Evolutionary conservation across 2,888 invertebrate genomes (phyloP).

Genomic region (Prosapia bicincta): DNA sequence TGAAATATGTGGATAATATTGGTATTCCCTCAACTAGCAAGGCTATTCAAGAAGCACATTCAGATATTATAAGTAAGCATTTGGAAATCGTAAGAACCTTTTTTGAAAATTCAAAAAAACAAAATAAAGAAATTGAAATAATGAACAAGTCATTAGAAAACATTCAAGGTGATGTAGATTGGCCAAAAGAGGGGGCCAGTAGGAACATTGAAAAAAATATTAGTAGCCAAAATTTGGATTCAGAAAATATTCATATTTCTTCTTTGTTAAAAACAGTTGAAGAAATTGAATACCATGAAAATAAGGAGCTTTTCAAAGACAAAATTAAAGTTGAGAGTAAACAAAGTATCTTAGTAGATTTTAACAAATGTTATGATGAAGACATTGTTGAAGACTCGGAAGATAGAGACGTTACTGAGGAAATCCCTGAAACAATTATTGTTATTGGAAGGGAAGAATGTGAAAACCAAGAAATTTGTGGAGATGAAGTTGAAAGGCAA

Average conservation of each 20-base stretch:
- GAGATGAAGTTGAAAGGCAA: background rate
- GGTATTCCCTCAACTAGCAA: background rate
- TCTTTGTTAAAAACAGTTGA: background rate
- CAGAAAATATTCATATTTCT: background rate
- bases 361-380: background rate
- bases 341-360: background rate
- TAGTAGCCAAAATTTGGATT: no score
- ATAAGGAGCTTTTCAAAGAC: background rate
- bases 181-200: no score
- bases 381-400: background rate
- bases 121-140: background rate
- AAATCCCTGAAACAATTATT: background rate
- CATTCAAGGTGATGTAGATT: no score
- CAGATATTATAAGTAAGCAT: background rate
- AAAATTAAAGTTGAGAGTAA: background rate
- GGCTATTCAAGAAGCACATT: background rate
- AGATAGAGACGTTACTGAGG: background rate
- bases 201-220: no score
- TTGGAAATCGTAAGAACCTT: background rate
- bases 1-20: no score
- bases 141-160: background rate
- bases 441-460: background rate
- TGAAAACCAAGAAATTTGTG: background rate
- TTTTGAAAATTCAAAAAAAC: background rate
- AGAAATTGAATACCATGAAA: background rate